A percentile compares a stretch with the other conserved stretches of the same genome.
These are phyloP conservation scores for Cossypha dichroa DNA, from an alignment of 2,797 vertebrate genomes.

Conservation along the genomic window DNA sequence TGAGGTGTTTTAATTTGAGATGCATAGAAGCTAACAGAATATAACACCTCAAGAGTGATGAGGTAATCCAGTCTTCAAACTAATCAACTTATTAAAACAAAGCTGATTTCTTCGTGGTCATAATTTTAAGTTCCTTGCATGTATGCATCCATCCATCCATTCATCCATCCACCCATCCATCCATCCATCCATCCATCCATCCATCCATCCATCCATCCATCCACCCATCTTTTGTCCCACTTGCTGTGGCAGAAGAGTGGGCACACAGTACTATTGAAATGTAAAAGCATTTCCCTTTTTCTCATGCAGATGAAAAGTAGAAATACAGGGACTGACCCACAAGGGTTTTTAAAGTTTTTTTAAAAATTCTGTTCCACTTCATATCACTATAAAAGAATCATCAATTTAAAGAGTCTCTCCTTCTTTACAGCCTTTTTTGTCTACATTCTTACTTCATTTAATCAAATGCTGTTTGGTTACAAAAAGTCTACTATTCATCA, in stretches of 20 bases:
- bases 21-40: background rate
- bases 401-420: background rate
- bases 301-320: background rate
- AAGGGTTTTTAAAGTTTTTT: background rate
- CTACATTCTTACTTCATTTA: background rate
- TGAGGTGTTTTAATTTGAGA: background rate
- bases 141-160: background rate
- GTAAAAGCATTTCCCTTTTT: background rate
- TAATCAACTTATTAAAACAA: background rate
- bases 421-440: background rate
- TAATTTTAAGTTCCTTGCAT: background rate
- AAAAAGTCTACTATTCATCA: background rate
- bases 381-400: background rate
- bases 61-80: background rate
- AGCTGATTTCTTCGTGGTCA: background rate
- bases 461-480: background rate
- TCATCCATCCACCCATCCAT: background rate
- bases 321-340: fast-evolving
- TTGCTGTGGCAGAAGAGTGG: background rate
- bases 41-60: background rate
- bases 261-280: background rate
- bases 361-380: background rate
- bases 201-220: no score
- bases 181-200: background rate
- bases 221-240: background rate